Evolutionary conservation across 2,888 invertebrate genomes (phyloP), one percentile per base, ranked within the genome.

Genomic region (Agrochola lota): DNA sequence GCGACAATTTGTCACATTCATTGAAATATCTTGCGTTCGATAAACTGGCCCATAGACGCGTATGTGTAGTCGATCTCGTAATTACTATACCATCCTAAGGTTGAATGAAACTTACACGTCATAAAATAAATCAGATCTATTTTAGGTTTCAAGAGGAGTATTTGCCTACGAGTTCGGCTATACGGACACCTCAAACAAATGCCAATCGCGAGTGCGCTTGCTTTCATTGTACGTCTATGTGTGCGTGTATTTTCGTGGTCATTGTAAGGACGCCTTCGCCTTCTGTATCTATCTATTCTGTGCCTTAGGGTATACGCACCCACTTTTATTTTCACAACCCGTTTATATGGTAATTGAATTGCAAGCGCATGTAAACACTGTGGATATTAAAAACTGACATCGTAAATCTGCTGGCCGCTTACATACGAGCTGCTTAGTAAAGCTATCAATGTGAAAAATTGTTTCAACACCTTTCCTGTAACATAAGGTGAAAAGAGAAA

Each of bases 341-440:
- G 81, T 90, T 86, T 85, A 55, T 88, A 91, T 90, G 91, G 70
- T 88, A 91, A 90, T 91, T 84, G 78, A 88, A 87, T 84, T 52
- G 77, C 81, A 85, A 77, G 71, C 74, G 59, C 81, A 71, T 86
- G 85, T 86, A 87, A 89, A 85, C 81, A 85, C 69, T 67, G 63
- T 69, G 68, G 74, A 78, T 81, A 87, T 85, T 87, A 78, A 85
- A 85, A 83, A 74, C 74, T 74, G 81, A 83, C 78, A 84, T 83
- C 70, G 73, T 81, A 85, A 89, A 88, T 85, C 62, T 69, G 62
- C 52, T 70, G 43, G 20, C 43, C 30, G 55, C 60, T 60, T 75
- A 69, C 79, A 70, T 64, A 84, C 60, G 35, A 78, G 35, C 35
- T n/a, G 70, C 11, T 78, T 62, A 71, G 72, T 40, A 68, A 77